These are phyloP conservation scores for Microtus pennsylvanicus DNA, from an alignment of 2,113 vertebrate genomes.

Conservation along the genomic window DNA sequence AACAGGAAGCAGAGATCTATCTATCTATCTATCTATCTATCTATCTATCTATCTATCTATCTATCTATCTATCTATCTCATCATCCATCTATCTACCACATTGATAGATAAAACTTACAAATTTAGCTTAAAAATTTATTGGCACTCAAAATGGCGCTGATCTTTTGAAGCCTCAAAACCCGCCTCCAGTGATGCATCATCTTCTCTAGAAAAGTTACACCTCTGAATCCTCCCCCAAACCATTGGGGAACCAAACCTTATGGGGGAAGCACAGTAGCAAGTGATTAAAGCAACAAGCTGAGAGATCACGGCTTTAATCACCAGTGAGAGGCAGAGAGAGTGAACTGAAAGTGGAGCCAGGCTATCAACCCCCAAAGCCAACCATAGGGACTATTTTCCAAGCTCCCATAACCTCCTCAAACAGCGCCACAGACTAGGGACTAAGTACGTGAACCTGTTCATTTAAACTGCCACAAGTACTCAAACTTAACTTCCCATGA, in stretches of 20 bases:
- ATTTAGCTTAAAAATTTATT: neutral
- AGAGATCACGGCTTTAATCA: neutral
- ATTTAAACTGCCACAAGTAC: too few relatives aligned
- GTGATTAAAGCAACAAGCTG: neutral
- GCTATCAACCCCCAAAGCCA: neutral
- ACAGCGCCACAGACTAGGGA: too few relatives aligned
- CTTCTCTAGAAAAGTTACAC: neutral
- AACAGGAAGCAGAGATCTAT: too few relatives aligned
- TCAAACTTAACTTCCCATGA: neutral
- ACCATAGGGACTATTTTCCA: neutral
- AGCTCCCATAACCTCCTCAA: neutral
- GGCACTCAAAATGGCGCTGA: too few relatives aligned
- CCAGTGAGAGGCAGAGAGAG: neutral
- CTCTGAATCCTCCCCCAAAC: neutral
- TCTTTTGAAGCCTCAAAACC: neutral
- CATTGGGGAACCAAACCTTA: too few relatives aligned
- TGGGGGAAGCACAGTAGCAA: neutral
- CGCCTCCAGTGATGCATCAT: neutral
- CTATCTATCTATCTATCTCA: neutral
- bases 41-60: neutral
- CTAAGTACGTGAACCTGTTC: neutral
- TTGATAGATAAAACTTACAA: neutral
- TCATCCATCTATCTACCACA: neutral
- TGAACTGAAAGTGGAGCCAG: too few relatives aligned
- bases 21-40: neutral